These are phyloP conservation scores for Sebastes aleutianus DNA, from an alignment of 2,797 vertebrate genomes.

Conservation along the genomic window DNA sequence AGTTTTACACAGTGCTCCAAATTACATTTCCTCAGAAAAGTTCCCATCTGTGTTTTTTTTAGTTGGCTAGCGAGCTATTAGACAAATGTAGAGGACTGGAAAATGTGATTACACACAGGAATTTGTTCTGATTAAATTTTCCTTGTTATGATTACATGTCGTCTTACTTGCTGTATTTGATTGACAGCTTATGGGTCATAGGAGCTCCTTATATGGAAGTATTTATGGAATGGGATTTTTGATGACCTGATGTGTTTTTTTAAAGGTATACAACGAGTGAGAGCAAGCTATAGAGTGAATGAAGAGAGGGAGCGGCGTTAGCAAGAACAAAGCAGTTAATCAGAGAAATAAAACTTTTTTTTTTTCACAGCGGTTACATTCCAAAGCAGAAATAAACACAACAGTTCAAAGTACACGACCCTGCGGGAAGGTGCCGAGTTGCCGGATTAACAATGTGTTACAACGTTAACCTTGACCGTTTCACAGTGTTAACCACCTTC, in stretches of 20 bases:
- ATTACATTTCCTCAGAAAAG: conserved; percentile 15
- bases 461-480: too few species aligned
- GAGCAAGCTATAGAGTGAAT: background rate
- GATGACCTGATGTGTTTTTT: background rate
- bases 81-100: background rate
- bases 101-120: background rate
- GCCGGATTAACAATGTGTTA: background rate
- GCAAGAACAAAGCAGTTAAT: background rate
- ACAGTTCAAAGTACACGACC: background rate
- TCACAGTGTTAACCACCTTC: too few species aligned
- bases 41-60: background rate
- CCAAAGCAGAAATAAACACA: background rate
- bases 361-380: background rate
- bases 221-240: background rate
- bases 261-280: background rate
- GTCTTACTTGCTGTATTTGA: background rate
- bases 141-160: background rate
- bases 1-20: background rate
- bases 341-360: background rate
- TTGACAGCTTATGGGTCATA: background rate
- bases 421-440: background rate
- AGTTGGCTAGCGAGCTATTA: background rate
- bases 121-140: background rate
- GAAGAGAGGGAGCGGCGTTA: background rate
- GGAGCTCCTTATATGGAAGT: background rate